Evolutionary conservation across 2,113 vertebrate species (phyloP).

Genomic region (Antennarius striatus): DNA sequence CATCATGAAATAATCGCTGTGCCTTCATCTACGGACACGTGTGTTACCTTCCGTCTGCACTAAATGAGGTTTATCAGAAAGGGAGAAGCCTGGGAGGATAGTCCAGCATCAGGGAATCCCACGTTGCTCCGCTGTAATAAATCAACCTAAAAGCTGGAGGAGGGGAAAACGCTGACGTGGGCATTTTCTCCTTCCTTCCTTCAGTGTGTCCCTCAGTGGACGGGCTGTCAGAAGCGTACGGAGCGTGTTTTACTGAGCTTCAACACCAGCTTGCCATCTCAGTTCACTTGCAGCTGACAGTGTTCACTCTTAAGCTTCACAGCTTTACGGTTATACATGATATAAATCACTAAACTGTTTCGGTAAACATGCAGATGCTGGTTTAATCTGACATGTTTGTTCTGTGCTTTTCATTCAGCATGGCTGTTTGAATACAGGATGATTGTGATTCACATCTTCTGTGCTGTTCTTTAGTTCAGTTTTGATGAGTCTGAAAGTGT

Average conservation of each 20-base stretch:
- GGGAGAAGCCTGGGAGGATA: slow-evolving; percentile 50
- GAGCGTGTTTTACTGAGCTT: slow-evolving; percentile 45
- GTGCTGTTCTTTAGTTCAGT: too few relatives aligned
- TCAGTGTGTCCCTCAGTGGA: slow-evolving; percentile 48
- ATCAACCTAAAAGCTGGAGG: slow-evolving; percentile 69
- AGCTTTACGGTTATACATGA: slow-evolving; percentile 13
- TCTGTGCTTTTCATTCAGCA: slow-evolving; percentile 1
- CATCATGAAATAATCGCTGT: slow-evolving; percentile 26
- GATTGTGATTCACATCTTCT: too few relatives aligned
- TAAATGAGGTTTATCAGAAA: slow-evolving; percentile 40
- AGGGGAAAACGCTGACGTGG: slow-evolving; percentile 75
- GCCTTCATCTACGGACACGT: slow-evolving; percentile 29
- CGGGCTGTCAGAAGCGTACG: slow-evolving; percentile 53
- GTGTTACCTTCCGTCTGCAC: slow-evolving; percentile 8
- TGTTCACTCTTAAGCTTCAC: slow-evolving; percentile 30
- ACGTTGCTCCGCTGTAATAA: slow-evolving; percentile 61
- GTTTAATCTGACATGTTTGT: slow-evolving; percentile 6
- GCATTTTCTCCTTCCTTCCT: slow-evolving; percentile 62
- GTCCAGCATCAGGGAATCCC: slow-evolving; percentile 69
- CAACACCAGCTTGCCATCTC: slow-evolving; percentile 38
- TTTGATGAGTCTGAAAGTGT: too few relatives aligned
- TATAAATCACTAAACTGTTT: background rate
- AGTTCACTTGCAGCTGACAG: slow-evolving; percentile 20
- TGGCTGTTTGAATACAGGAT: too few relatives aligned
- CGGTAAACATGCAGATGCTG: slow-evolving; percentile 6